phyloP scores from a whole-genome alignment of 1,140 invertebrate species.

The Acromyrmex heyeri region DNA sequence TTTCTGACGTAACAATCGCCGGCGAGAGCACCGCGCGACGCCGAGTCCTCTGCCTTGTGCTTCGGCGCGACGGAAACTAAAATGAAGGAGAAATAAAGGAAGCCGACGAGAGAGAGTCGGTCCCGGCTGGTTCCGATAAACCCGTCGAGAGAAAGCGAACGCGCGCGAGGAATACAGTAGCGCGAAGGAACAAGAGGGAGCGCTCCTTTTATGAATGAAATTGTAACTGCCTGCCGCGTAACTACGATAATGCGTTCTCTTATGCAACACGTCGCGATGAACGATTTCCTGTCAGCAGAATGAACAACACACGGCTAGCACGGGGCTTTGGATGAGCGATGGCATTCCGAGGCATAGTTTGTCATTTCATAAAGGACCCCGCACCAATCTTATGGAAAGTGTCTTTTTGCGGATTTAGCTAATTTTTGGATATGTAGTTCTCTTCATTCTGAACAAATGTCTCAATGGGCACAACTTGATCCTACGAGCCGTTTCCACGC shows the following conservation, averaged over 20 bases:
- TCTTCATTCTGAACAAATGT: no score
- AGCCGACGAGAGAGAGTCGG: slow-evolving; percentile 9
- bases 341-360: background rate
- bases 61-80: slow-evolving; percentile 55
- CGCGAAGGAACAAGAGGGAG: slow-evolving; percentile 68
- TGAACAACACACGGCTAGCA: slow-evolving; percentile 62
- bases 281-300: slow-evolving; percentile 68
- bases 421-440: no score
- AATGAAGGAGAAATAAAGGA: slow-evolving; percentile 19
- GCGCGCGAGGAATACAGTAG: slow-evolving; percentile 60
- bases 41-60: slow-evolving; percentile 6
- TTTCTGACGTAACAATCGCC: slow-evolving; percentile 78
- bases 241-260: slow-evolving; percentile 77
- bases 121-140: background rate
- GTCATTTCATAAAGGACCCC: background rate
- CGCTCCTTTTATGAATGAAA: slow-evolving; percentile 80
- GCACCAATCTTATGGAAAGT: no score
- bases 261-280: slow-evolving; percentile 77
- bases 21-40: slow-evolving; percentile 47
- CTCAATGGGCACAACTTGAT: no score
- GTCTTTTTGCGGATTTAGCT: no score
- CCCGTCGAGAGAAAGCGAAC: slow-evolving; percentile 77
- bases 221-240: slow-evolving; percentile 78
- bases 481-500: no score
- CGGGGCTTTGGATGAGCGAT: background rate